phyloP scores from a whole-genome alignment of 2,888 invertebrate species.

The Melangyna quadrimaculata region DNA sequence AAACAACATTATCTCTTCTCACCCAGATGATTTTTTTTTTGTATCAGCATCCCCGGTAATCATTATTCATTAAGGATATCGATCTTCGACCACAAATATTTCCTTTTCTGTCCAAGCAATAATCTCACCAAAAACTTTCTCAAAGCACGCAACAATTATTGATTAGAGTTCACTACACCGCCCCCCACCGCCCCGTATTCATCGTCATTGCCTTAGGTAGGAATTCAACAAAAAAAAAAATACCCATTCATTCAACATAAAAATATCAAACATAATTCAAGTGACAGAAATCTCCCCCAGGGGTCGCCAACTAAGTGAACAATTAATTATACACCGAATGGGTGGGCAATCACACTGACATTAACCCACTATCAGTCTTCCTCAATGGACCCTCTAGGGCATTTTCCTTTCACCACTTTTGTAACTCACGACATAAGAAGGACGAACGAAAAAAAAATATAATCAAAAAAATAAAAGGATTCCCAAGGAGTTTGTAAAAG shows the following conservation, averaged over 20 bases:
- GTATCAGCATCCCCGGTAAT: background rate
- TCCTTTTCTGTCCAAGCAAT: background rate
- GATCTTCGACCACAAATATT: background rate
- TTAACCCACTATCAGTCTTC: constrained; percentile 72
- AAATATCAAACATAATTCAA: constrained; percentile 70
- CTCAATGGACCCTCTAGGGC: constrained; percentile 68
- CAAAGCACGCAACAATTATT: constrained; percentile 25
- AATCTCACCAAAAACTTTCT: background rate
- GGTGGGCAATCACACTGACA: constrained; percentile 71
- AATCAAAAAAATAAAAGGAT: constrained; percentile 32
- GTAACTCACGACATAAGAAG: constrained; percentile 13
- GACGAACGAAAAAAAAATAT: constrained; percentile 2
- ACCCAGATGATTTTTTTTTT: background rate
- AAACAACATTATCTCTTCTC: background rate
- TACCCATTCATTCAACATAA: constrained; percentile 52
- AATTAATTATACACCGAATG: constrained; percentile 72
- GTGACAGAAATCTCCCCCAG: constrained; percentile 67
- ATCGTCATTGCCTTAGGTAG: background rate
- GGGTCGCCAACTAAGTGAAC: constrained; percentile 71
- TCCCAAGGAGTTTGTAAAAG: constrained; percentile 46
- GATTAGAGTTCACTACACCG: background rate
- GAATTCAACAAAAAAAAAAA: no score
- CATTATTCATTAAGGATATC: background rate
- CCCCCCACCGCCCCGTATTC: background rate
- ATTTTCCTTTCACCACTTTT: constrained; percentile 68